Base-by-base conservation (phyloP, 2,113 vertebrate genomes). In the Mastomys natalensis region DNA sequence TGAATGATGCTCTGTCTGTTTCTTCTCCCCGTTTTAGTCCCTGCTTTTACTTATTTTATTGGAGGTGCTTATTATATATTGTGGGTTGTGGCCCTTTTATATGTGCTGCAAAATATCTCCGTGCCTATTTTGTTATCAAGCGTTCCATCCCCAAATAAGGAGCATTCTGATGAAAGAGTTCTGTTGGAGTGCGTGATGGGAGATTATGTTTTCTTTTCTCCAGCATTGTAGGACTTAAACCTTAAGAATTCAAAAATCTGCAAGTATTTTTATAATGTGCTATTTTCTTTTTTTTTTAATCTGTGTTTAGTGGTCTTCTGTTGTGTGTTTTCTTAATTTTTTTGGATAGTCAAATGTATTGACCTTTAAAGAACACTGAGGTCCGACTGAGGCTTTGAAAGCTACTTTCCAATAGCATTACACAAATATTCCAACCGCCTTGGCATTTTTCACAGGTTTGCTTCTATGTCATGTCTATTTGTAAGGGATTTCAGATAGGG, bases 11-110 rank as follows among this genome's bases (percentile, higher is more conserved):
- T 76, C 53, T 86, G 43, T 85, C 60, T 8, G 16, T 62, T 94
- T 93, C 29, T 81, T 77, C 22, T 90, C 64, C 76, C n/a, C 40
- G 62, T 55, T 93, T 89, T 60, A 68, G 74, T 94, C 24, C n/a
- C 51, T 55, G 51, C 72, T 74, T 88, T 89, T 95, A 76, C 90
- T 85, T 73, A 76, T 43, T 89, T 84, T 76, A 91, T 91, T 66
- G n/a, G 85, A 19, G 17, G 24, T 82, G 51, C 68, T 89, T 78
- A n/a, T 89, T 90, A 73, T 15, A 31, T 91, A 66, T 92, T 66
- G 48, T 76, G 21, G 81, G 5, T 78, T 72, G 17, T 58, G 37
- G 58, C 12, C 84, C 51, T 68, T 87, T 76, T 51, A 26, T 91
- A 24, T 72, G 78, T 86, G 58, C 84, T 87, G 73, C 53, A 74